Evolutionary conservation across 2,797 vertebrate species (phyloP), one percentile per base, ranked within the genome.

Genomic region (Argyrosomus regius): DNA sequence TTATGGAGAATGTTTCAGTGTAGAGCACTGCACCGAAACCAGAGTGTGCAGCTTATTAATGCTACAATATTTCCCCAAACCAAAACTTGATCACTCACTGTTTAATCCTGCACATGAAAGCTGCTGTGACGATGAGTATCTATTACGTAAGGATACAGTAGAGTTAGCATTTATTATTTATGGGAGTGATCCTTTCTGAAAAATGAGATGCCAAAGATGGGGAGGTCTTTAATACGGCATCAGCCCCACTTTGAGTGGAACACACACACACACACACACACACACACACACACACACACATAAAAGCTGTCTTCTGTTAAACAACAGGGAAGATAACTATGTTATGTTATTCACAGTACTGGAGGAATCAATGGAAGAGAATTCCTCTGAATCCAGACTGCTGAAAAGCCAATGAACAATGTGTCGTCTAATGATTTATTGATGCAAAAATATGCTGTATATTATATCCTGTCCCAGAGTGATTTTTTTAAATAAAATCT

Each of bases 91-190:
- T 88, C 82, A 83, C 68, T 76, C 54, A 22, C 72, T 77, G 79
- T 78, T 88, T 83, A 85, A 90, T 90, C 69, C 77, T 6, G 24
- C 64, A 83, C 85, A 90, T 89, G 78, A 91, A 88, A 86, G 82
- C 31, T 62, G 78, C 75, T 77, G 83, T 66, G 63, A 75, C 43
- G 82, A 87, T 77, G 85, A n/a, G 58, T 83, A 87, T 90, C 88
- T 80, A 62, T 93, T 93, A 90, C 67, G 72, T 86, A 91, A 90
- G 76, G 76, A 85, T 80, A 80, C 77, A 85, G 87, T 73, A 81
- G 78, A 87, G 86, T 90, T 87, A 81, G 31, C 72, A 88, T 93
- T 80, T 80, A 93, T 94, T 91, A 94, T 94, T 94, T 82, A 94
- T 87, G 52, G 72, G 17, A 54, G 76, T 50, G 82, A 90, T 90